Evolutionary conservation across 2,113 vertebrate species (phyloP), one percentile per base, ranked within the genome.

Genomic region (Microtus richardsoni): DNA sequence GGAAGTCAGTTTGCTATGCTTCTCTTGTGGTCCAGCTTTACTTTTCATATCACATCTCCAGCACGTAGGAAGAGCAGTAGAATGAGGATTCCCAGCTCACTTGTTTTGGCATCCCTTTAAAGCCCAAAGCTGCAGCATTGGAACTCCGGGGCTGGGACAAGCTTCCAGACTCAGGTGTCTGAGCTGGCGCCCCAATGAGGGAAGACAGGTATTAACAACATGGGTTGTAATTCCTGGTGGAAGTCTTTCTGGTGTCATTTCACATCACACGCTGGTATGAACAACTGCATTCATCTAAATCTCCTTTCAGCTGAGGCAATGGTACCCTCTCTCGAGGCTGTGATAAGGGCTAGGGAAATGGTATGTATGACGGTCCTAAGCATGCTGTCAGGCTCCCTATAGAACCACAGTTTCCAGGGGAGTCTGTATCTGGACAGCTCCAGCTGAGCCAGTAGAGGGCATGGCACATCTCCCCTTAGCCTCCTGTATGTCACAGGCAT

Each of bases 191-290:
- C 62, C 47, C 36, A 9, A 77, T 1, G n/a, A 64, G 39, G 54
- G 64, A 95, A 41, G 71, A 44, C 0, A 21, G 88, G 9, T 66
- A 71, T 87, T 66, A 71, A 82, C n/a, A 91, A 30, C 33, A 94
- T 16, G 87, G 73, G 58, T 44, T 94, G 93, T 84, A 93, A 74
- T 83, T 91, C 60, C 41, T 91, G 64, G 41, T 39, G 84, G 36
- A 94, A 91, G 66, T 92, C 60, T 33, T 94, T 75, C 94, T 64
- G 70, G 44, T 94, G 62, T 84, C 58, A 87, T 36, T 66, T 73
- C 47, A 83, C 44, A 49, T 64, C 36, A 58, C 82, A 24, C 22
- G 58, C 16, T 58, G 49, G 93, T 88, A 58, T 58, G 54, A 44
- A 77, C 89, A 80, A 6, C 41, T 36, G 66, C 70, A 62, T 95